Evolutionary conservation across 2,797 vertebrate species (phyloP).

Genomic region (Pempheris klunzingeri): DNA sequence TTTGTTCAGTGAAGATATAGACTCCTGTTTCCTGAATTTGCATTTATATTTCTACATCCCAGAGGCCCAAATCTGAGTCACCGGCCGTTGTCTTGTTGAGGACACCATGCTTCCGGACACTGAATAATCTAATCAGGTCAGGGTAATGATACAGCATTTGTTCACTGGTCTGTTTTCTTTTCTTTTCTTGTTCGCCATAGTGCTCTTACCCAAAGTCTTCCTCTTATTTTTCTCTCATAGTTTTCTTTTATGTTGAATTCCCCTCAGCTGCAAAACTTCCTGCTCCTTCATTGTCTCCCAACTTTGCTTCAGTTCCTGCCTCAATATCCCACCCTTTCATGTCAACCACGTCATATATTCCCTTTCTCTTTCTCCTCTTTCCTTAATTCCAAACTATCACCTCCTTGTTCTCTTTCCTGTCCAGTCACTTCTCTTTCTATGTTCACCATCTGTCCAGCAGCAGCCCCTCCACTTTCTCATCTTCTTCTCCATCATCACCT

Average conservation of each 20-base stretch:
- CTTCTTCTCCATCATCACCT: conserved; percentile 13
- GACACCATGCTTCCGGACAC: conserved; percentile 9
- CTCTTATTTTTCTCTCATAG: background rate
- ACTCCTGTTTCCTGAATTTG: conserved; percentile 58
- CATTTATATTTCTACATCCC: conserved; percentile 71
- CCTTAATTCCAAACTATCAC: background rate
- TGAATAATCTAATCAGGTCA: conserved; percentile 43
- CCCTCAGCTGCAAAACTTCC: background rate
- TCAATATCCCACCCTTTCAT: conserved; percentile 10
- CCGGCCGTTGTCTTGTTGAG: conserved; percentile 19
- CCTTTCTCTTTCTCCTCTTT: background rate
- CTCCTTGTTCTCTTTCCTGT: background rate
- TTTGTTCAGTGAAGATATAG: conserved; percentile 48
- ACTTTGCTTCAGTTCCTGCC: conserved; percentile 2
- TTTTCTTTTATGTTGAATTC: background rate
- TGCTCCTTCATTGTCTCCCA: background rate
- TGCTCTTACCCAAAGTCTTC: background rate
- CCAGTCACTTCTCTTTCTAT: background rate
- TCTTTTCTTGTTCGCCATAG: conserved; percentile 2
- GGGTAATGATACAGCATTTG: conserved; percentile 48
- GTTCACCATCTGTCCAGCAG: background rate
- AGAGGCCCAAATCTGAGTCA: conserved; percentile 30
- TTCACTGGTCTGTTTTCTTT: conserved; percentile 31
- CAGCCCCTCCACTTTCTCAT: background rate
- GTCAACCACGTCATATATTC: background rate